A percentile compares a stretch with the other conserved stretches of the same genome.
Conservation (phyloP, 2,113 vertebrate species). For the Paralichthys olivaceus region DNA sequence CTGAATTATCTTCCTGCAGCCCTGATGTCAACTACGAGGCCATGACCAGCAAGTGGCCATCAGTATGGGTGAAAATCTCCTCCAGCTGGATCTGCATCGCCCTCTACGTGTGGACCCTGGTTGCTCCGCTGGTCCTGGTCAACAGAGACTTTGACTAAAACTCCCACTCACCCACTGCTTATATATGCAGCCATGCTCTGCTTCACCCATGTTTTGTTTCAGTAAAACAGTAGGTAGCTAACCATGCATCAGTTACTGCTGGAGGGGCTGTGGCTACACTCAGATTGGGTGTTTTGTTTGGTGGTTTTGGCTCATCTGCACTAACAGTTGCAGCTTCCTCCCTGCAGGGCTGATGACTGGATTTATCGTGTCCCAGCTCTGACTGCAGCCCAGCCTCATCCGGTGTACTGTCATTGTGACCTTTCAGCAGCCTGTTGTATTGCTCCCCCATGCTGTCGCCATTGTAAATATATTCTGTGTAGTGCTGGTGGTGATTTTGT, state of each 20-base stretch:
- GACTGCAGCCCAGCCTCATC: constrained; percentile 17
- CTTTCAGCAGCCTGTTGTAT: constrained; percentile 32
- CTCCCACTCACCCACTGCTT: background rate
- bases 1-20: constrained; percentile 56
- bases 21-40: constrained; percentile 88
- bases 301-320: background rate
- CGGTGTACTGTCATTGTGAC: constrained; percentile 7
- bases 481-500: constrained; percentile 1
- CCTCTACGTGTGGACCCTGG: constrained; percentile 97
- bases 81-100: constrained; percentile 97
- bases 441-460: constrained; percentile 7
- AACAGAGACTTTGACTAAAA: constrained; percentile 96
- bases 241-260: background rate
- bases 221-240: constrained; percentile 19
- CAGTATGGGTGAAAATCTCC: constrained; percentile 98
- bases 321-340: background rate
- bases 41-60: constrained; percentile 97
- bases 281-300: background rate
- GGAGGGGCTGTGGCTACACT: background rate
- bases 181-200: background rate
- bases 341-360: background rate
- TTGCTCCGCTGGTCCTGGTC: constrained; percentile 94
- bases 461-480: constrained; percentile 66
- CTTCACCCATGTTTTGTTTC: constrained; percentile 28
- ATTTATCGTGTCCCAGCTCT: background rate